phyloP scores from a whole-genome alignment of 2,888 invertebrate genomes.

The Timema cristinae region DNA sequence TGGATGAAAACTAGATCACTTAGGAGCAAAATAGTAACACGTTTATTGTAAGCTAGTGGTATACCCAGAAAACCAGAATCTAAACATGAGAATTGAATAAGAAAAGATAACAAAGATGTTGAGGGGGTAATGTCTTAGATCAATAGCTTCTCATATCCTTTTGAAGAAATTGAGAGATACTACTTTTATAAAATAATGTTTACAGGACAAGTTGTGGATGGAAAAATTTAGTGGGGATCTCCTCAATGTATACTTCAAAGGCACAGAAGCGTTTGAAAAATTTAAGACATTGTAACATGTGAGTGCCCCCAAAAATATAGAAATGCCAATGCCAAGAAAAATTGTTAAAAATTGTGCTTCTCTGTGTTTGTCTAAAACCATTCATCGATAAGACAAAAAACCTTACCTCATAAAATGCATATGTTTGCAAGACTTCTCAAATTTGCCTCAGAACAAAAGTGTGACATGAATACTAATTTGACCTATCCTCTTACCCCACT shows the following conservation, averaged over 20 bases:
- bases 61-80: constrained; percentile 5
- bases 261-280: not conserved
- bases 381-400: not conserved
- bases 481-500: constrained; percentile 7
- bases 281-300: constrained; percentile 6
- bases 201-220: constrained; percentile 9
- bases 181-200: not conserved
- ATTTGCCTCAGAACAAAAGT: constrained; percentile 4
- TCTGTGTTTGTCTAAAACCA: constrained; percentile 2
- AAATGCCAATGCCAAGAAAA: constrained; percentile 1
- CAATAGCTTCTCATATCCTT: constrained; percentile 6
- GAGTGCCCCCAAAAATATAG: not conserved
- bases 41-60: constrained; percentile 8
- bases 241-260: constrained; percentile 10
- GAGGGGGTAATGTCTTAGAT: constrained; percentile 3
- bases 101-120: constrained; percentile 1
- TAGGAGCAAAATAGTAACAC: constrained; percentile 13
- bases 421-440: constrained; percentile 11
- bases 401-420: constrained; percentile 6
- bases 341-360: constrained; percentile 6
- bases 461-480: not conserved
- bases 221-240: not conserved
- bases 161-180: constrained; percentile 14
- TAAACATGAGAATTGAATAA: not conserved
- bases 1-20: constrained; percentile 15